Percentiles rank a stretch among this genome's conserved stretches.
These are phyloP conservation scores for Holothuria leucospilota DNA, from an alignment of 53 echinoderm and acorn worm genomes.

Conservation along the genomic window DNA sequence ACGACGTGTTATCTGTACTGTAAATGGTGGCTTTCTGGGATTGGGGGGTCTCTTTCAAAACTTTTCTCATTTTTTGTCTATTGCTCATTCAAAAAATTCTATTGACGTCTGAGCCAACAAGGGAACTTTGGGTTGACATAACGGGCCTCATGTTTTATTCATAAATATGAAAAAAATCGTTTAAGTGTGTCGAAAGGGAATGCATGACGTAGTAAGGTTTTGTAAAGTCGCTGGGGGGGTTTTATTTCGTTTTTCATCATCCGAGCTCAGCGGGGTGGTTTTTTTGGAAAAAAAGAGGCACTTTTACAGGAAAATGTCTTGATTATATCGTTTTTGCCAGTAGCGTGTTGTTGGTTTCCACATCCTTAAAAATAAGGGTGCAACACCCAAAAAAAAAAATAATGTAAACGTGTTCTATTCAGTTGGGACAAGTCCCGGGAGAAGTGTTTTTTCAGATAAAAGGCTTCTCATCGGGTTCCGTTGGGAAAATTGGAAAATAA, in stretches of 20 bases:
- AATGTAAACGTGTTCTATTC: too few species aligned
- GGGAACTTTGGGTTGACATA: conserved; percentile 17
- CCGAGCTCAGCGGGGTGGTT: background rate
- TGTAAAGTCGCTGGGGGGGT: background rate
- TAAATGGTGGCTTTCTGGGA: conserved; percentile 47
- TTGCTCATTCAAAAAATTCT: conserved; percentile 47
- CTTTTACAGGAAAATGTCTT: too few species aligned
- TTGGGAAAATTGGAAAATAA: too few species aligned
- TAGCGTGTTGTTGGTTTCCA: too few species aligned
- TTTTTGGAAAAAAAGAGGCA: too few species aligned
- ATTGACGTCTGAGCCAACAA: conserved; percentile 44
- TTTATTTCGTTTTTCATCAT: background rate
- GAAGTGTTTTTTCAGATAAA: too few species aligned
- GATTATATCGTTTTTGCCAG: too few species aligned
- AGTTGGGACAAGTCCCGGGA: too few species aligned
- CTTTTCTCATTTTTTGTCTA: conserved; percentile 32
- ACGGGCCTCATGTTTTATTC: conserved; percentile 42
- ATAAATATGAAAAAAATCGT: conserved; percentile 26
- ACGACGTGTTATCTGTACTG: conserved; percentile 40
- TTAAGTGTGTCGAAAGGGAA: conserved; percentile 33
- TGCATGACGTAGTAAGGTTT: conserved; percentile 35
- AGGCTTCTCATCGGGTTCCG: too few species aligned
- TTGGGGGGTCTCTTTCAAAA: conserved; percentile 28
- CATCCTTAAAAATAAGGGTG: too few species aligned
- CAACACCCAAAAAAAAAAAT: too few species aligned